phyloP scores from a whole-genome alignment of 2,888 invertebrate species.

The Leptinotarsa peninsularis region DNA sequence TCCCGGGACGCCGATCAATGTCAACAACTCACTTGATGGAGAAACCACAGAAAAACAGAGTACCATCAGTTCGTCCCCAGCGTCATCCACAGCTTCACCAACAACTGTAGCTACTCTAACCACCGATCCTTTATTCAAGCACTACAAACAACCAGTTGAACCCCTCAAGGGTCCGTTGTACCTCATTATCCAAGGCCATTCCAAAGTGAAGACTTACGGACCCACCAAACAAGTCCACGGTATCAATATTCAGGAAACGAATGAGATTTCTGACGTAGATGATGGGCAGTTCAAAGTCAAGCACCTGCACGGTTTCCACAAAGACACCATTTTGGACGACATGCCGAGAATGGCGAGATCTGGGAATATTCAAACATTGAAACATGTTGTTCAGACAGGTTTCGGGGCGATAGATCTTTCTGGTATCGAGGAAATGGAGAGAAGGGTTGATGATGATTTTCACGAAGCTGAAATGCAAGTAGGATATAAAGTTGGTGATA shows the following conservation, averaged over 20 bases:
- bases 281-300: conserved; percentile 68
- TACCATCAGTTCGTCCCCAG: conserved; percentile 34
- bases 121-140: conserved; percentile 73
- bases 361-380: conserved; percentile 61
- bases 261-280: conserved; percentile 69
- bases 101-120: conserved; percentile 69
- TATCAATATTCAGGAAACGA: conserved; percentile 67
- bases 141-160: conserved; percentile 73
- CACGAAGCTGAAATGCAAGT: conserved; percentile 72
- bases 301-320: conserved; percentile 68
- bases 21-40: conserved; percentile 30
- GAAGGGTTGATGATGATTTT: conserved; percentile 52
- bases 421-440: conserved; percentile 46
- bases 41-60: conserved; percentile 43
- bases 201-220: conserved; percentile 87
- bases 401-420: conserved; percentile 63
- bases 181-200: conserved; percentile 86
- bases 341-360: conserved; percentile 57
- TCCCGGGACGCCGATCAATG: conserved; percentile 43
- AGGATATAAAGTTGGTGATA: conserved; percentile 71
- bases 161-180: conserved; percentile 77
- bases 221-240: conserved; percentile 69
- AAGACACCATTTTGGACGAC: conserved; percentile 54
- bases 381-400: conserved; percentile 63
- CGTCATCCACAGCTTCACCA: conserved; percentile 65